phyloP scores from a whole-genome alignment of 2,113 vertebrate species.

The Oriolus oriolus region DNA sequence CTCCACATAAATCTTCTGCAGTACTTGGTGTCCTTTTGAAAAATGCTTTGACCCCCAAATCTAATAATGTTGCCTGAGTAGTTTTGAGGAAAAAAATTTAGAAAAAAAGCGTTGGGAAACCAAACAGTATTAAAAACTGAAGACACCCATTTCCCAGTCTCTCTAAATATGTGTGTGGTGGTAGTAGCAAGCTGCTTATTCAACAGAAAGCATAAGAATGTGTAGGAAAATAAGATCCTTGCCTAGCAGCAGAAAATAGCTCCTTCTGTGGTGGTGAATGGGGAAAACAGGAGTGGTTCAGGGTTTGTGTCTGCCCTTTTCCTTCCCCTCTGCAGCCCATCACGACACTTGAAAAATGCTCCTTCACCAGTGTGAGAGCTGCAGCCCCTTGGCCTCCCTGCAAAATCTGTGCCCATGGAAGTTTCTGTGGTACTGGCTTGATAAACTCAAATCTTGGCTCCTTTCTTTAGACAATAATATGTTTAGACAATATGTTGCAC shows the following conservation, averaged over 20 bases:
- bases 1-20: background rate
- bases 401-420: background rate
- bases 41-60: background rate
- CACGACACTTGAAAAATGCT: background rate
- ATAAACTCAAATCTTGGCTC: background rate
- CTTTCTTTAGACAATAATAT: background rate
- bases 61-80: background rate
- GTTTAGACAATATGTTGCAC: background rate
- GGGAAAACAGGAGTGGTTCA: background rate
- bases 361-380: background rate
- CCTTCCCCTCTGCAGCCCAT: background rate
- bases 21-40: background rate
- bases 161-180: background rate
- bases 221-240: background rate
- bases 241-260: background rate
- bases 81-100: background rate
- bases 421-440: background rate
- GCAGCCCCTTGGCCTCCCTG: background rate
- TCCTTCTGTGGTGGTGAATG: background rate
- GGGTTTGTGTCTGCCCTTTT: background rate
- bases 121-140: background rate
- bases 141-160: background rate
- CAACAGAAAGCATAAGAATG: background rate
- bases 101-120: background rate
- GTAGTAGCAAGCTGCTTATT: background rate